Evolutionary conservation across 2,113 vertebrate species (phyloP).

Genomic region (Sula dactylatra): DNA sequence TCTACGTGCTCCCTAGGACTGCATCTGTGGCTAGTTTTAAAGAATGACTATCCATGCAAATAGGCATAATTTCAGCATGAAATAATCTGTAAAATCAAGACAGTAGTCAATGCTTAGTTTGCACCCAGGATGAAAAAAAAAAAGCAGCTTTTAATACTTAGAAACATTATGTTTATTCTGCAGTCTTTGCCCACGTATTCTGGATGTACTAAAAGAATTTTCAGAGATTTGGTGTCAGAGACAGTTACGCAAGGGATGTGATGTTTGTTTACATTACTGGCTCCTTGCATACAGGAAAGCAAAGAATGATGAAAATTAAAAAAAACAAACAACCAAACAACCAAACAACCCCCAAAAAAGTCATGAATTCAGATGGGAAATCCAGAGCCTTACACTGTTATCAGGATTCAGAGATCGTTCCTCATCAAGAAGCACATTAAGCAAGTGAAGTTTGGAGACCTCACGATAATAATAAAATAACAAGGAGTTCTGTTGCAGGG

Average conservation of each 20-base stretch:
- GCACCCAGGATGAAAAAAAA: not conserved
- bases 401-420: not conserved
- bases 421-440: not conserved
- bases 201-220: conserved; percentile 25
- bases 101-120: conserved; percentile 66
- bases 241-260: not conserved
- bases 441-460: not conserved
- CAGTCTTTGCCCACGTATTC: conserved; percentile 15
- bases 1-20: conserved; percentile 83
- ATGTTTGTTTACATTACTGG: conserved; percentile 9
- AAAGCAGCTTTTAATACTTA: not conserved
- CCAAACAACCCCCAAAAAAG: too few relatives aligned
- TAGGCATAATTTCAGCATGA: conserved; percentile 82
- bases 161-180: conserved; percentile 19
- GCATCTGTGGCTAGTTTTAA: conserved; percentile 85
- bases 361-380: not conserved
- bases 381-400: not conserved
- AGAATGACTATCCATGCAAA: conserved; percentile 86
- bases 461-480: not conserved
- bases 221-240: conserved; percentile 26
- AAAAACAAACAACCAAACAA: too few relatives aligned
- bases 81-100: conserved; percentile 79
- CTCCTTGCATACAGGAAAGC: conserved; percentile 6
- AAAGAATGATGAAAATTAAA: not conserved
- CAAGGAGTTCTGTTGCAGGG: not conserved